These are phyloP conservation scores for Pleuronectes platessa DNA, from an alignment of 2,113 vertebrate species.

Conservation along the genomic window DNA sequence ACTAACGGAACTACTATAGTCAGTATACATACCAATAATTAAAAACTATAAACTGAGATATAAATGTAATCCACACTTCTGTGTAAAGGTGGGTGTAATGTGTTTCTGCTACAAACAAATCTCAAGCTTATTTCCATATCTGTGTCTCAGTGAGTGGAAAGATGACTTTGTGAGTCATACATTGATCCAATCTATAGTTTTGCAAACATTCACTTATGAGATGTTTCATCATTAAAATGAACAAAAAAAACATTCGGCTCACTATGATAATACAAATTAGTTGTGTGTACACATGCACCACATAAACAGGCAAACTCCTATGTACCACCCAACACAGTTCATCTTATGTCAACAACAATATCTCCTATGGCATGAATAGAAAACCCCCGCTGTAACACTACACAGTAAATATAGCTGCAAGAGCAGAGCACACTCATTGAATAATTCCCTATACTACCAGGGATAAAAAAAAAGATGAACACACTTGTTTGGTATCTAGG, in stretches of 20 bases:
- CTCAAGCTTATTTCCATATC: constrained; percentile 12
- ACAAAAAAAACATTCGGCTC: background rate
- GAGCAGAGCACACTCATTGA: background rate
- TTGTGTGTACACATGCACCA: background rate
- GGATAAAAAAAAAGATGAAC: background rate
- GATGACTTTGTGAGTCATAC: background rate
- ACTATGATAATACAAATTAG: background rate
- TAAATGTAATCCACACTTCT: constrained; percentile 1
- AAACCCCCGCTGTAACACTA: background rate
- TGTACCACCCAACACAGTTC: background rate
- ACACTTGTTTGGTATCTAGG: background rate
- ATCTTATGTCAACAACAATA: constrained; percentile 17
- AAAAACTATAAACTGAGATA: constrained; percentile 1
- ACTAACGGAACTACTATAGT: background rate
- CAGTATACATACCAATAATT: background rate
- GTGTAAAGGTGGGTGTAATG: constrained; percentile 22
- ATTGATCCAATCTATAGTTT: background rate
- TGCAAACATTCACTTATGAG: background rate
- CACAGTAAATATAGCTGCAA: background rate
- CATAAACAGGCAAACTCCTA: background rate
- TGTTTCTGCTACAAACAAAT: background rate
- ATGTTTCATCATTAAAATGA: background rate
- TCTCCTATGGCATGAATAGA: background rate
- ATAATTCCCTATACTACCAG: background rate
- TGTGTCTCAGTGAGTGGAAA: constrained; percentile 25